phyloP scores from a whole-genome alignment of 1,140 invertebrate genomes.

The Atopsyche davidsoni region DNA sequence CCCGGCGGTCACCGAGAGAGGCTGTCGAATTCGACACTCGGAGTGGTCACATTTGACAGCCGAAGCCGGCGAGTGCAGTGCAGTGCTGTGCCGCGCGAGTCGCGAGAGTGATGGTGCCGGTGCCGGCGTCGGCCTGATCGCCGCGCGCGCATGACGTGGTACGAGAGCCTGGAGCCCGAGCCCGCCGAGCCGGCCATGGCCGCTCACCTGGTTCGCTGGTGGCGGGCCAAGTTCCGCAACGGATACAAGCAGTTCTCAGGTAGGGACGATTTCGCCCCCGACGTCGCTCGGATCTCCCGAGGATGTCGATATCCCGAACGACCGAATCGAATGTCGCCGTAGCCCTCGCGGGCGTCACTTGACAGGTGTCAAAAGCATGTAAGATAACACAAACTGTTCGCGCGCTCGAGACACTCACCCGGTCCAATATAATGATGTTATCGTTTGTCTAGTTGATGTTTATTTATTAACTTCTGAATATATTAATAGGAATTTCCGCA shows the following conservation, averaged over 20 bases:
- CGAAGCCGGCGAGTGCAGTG: background rate
- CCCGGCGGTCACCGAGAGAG: background rate
- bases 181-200: conserved; percentile 58
- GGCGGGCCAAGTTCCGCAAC: conserved; percentile 68
- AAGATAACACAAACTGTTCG: too few relatives aligned
- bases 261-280: conserved; percentile 39
- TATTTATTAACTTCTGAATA: too few relatives aligned
- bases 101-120: background rate
- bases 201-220: conserved; percentile 71
- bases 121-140: too few relatives aligned
- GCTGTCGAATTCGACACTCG: background rate
- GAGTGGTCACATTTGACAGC: background rate
- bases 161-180: conserved; percentile 48
- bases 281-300: background rate
- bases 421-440: too few relatives aligned
- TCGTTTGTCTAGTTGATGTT: too few relatives aligned
- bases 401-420: too few relatives aligned
- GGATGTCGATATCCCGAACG: background rate
- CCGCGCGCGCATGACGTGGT: conserved; percentile 45
- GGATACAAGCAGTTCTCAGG: conserved; percentile 67
- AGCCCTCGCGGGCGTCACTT: background rate
- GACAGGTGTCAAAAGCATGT: too few relatives aligned
- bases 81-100: too few relatives aligned
- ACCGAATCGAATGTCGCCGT: background rate
- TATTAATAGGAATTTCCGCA: too few relatives aligned